Evolutionary conservation across 2,888 invertebrate genomes (phyloP).

Genomic region (Trissonchulus sp.): DNA sequence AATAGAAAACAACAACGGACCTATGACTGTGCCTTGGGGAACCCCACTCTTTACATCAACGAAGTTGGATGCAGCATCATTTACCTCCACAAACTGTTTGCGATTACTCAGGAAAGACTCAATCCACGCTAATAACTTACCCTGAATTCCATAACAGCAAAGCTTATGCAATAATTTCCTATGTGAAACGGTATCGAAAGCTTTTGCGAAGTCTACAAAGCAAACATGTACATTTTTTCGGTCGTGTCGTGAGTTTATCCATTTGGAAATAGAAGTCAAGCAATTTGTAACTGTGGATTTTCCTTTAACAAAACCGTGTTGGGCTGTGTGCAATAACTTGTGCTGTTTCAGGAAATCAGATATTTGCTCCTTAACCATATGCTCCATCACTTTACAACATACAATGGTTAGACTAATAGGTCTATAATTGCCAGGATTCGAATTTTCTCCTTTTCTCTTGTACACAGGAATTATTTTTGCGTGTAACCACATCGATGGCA

Average conservation of each 20-base stretch:
- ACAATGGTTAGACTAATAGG: neutral
- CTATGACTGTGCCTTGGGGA: neutral
- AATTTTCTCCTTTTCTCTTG: neutral
- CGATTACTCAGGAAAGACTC: conserved; percentile 1
- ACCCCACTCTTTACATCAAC: neutral
- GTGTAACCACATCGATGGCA: too few relatives aligned
- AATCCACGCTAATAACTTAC: neutral
- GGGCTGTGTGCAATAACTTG: conserved; percentile 1
- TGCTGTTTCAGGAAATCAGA: conserved; percentile 3
- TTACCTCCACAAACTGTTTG: neutral
- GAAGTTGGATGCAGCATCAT: neutral
- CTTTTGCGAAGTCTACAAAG: too few relatives aligned
- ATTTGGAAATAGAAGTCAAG: neutral
- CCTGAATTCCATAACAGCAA: neutral
- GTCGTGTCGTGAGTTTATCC: neutral
- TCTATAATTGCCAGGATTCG: neutral
- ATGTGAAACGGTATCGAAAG: neutral
- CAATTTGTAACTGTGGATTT: neutral
- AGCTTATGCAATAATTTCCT: neutral
- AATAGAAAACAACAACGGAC: conserved; percentile 13
- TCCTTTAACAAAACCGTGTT: neutral
- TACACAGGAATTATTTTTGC: neutral
- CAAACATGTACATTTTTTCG: neutral
- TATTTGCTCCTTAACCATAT: neutral
- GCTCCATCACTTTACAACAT: neutral